Percentiles rank a stretch among this genome's conserved stretches.
These are phyloP conservation scores for Styela clava DNA, from an alignment of 23 tunicate species.

Conservation along the genomic window DNA sequence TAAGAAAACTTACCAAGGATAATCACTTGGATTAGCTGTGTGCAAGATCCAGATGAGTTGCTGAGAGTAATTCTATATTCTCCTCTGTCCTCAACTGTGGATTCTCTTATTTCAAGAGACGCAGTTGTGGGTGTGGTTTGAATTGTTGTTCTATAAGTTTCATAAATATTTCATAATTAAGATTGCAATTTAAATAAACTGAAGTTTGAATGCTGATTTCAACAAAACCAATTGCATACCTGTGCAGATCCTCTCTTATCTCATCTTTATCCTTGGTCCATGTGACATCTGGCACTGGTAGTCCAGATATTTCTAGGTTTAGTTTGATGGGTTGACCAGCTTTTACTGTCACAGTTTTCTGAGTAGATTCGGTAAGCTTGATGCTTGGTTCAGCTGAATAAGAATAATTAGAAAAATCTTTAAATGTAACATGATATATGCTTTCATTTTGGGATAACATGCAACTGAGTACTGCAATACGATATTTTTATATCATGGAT, in stretches of 20 bases:
- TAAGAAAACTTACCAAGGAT: constrained; percentile 50
- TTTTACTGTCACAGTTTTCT: constrained; percentile 44
- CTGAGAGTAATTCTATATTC: constrained; percentile 63
- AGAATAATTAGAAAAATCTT: too few species aligned
- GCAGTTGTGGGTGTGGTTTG: constrained; percentile 32
- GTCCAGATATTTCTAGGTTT: constrained; percentile 58
- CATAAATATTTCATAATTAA: too few species aligned
- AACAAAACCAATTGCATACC: not conserved
- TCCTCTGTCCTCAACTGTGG: constrained; percentile 70
- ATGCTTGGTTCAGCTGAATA: constrained; percentile 32
- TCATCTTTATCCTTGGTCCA: constrained; percentile 73
- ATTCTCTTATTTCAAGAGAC: constrained; percentile 74
- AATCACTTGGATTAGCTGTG: constrained; percentile 62
- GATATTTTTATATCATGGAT: too few species aligned
- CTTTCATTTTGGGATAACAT: too few species aligned
- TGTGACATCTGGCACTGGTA: constrained; percentile 54
- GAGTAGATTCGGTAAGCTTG: constrained; percentile 27
- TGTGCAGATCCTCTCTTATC: constrained; percentile 63
- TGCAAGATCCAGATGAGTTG: constrained; percentile 65
- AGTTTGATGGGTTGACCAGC: constrained; percentile 79
- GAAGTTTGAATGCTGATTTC: not conserved
- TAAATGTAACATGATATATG: too few species aligned
- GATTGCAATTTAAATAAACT: not conserved
- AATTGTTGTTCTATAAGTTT: constrained; percentile 38
- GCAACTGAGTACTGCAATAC: too few species aligned